Percentiles rank a stretch among this genome's conserved stretches.
Evolutionary conservation across 2,888 invertebrate species (phyloP).

Genomic region (Folsomia manolachei): DNA sequence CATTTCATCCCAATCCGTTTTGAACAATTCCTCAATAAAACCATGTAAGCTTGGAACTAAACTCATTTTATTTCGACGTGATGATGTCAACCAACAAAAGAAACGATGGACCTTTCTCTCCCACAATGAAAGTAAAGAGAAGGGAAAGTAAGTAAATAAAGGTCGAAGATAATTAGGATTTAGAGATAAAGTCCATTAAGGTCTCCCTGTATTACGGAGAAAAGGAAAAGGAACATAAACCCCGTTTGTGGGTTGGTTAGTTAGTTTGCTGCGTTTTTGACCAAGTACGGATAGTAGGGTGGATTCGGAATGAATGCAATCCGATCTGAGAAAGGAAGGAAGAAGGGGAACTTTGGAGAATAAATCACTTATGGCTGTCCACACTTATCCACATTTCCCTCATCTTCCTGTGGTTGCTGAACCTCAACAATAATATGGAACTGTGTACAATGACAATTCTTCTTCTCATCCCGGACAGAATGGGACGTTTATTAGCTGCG

Average conservation of each 20-base stretch:
- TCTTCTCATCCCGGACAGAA: too few species aligned
- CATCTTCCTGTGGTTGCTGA: neutral
- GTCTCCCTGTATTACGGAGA: conserved; percentile 37
- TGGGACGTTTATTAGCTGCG: neutral
- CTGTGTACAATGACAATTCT: neutral
- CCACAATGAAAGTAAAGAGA: neutral
- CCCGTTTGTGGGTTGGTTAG: too few species aligned
- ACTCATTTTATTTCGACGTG: neutral
- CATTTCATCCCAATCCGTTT: too few species aligned
- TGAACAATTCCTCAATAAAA: too few species aligned
- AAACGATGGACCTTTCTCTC: too few species aligned
- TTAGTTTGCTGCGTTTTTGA: too few species aligned
- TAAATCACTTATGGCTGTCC: conserved; percentile 47
- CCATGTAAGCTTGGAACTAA: too few species aligned
- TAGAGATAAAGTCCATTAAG: conserved; percentile 43
- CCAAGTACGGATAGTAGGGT: too few species aligned
- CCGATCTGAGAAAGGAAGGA: conserved; percentile 3
- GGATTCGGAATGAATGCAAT: conserved; percentile 7
- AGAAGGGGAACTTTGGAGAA: conserved; percentile 17
- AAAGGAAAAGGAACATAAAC: conserved; percentile 15
- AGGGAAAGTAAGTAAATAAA: conserved; percentile 31
- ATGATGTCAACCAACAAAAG: too few species aligned
- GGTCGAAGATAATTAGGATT: conserved; percentile 42
- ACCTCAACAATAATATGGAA: neutral
- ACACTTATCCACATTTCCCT: conserved; percentile 33